These are phyloP conservation scores for Xerus rutilus DNA, from an alignment of 2,797 vertebrate genomes.

Conservation along the genomic window DNA sequence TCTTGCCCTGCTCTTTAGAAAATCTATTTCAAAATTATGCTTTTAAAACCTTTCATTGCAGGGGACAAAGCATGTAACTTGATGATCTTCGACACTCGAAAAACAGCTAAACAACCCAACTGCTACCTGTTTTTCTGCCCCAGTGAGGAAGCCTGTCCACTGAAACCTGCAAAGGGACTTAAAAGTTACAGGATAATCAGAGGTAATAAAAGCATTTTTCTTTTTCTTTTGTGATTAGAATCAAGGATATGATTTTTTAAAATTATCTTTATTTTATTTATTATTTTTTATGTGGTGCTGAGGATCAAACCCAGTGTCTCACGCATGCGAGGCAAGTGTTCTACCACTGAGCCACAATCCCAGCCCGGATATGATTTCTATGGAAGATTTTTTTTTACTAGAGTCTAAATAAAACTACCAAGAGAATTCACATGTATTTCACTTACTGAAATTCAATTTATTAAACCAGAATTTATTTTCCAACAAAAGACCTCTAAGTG, in stretches of 20 bases:
- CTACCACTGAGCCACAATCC: no score
- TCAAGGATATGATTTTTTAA: not conserved
- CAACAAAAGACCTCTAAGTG: not conserved
- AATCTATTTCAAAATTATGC: slow-evolving; percentile 9
- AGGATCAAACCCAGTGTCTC: no score
- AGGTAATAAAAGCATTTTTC: slow-evolving; percentile 87
- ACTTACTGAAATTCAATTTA: not conserved
- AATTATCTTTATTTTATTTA: no score
- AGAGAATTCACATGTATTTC: not conserved
- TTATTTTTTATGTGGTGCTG: no score
- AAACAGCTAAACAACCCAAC: slow-evolving; percentile 88
- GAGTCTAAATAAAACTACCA: not conserved
- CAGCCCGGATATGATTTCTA: not conserved
- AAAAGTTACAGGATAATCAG: slow-evolving; percentile 92
- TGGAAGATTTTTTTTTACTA: slow-evolving; percentile 46
- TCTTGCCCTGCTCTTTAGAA: not conserved
- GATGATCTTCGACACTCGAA: slow-evolving; percentile 91
- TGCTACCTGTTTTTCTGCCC: slow-evolving; percentile 95
- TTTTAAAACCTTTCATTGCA: slow-evolving; percentile 79
- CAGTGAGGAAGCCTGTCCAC: slow-evolving; percentile 91
- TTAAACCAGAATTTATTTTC: slow-evolving; percentile 10
- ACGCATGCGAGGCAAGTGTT: no score
- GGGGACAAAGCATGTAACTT: slow-evolving; percentile 92
- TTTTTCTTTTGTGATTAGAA: not conserved
- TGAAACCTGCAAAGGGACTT: slow-evolving; percentile 88